Percentiles rank a stretch among this genome's conserved stretches.
These are phyloP conservation scores for Nixonia krombeini DNA, from an alignment of 1,140 invertebrate genomes.

Conservation along the genomic window DNA sequence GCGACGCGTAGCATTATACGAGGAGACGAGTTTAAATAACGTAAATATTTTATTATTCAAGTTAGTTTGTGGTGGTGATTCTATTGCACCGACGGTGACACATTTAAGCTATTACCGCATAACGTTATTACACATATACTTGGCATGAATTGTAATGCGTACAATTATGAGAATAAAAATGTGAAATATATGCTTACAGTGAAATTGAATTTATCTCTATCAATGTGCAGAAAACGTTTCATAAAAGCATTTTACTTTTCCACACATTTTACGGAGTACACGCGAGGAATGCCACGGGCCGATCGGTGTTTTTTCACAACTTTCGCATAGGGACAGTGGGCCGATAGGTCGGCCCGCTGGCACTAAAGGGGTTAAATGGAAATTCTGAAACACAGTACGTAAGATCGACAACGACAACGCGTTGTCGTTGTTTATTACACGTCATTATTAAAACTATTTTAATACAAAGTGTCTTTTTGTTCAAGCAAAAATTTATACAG, in stretches of 20 bases:
- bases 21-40: conserved; percentile 7
- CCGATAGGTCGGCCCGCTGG: no score
- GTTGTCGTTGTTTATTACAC: no score
- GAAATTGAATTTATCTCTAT: not conserved
- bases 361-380: not conserved
- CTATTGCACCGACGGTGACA: conserved; percentile 11
- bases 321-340: no score
- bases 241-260: not conserved
- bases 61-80: conserved; percentile 6
- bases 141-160: conserved; percentile 37
- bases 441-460: no score
- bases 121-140: conserved; percentile 19
- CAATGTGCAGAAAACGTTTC: no score
- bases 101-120: conserved; percentile 14
- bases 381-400: not conserved
- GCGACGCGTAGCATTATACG: not conserved
- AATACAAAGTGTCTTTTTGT: no score
- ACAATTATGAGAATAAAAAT: conserved; percentile 47
- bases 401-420: no score
- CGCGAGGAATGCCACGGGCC: no score
- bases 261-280: no score
- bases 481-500: no score
- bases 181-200: conserved; percentile 12
- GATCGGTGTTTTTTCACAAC: not conserved
- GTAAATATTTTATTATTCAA: conserved; percentile 32